Evolutionary conservation across 2,797 vertebrate species (phyloP).

Genomic region (Apogon hyalosoma): DNA sequence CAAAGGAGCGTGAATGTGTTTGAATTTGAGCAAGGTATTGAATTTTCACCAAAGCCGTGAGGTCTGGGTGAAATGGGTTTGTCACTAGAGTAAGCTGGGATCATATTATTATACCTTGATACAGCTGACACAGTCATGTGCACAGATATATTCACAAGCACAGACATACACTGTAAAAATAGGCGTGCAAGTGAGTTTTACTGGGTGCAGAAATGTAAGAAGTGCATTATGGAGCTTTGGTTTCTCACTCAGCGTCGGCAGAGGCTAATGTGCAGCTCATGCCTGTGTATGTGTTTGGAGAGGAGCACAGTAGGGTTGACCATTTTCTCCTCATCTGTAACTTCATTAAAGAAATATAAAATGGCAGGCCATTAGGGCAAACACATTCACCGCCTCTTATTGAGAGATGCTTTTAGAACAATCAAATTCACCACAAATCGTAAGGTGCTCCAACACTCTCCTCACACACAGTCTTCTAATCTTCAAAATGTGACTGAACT

Average conservation of each 20-base stretch:
- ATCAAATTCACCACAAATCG: slow-evolving; percentile 81
- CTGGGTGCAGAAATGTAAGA: slow-evolving; percentile 22
- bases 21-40: slow-evolving; percentile 61
- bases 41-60: slow-evolving; percentile 46
- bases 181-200: slow-evolving; percentile 12
- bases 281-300: slow-evolving; percentile 16
- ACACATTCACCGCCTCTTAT: slow-evolving; percentile 78
- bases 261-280: slow-evolving; percentile 15
- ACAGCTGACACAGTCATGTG: slow-evolving; percentile 29
- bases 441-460: slow-evolving; percentile 53
- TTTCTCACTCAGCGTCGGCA: slow-evolving; percentile 48
- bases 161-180: slow-evolving; percentile 17
- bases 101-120: slow-evolving; percentile 53
- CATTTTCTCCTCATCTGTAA: slow-evolving; percentile 77
- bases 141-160: slow-evolving; percentile 23
- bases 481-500: slow-evolving; percentile 59
- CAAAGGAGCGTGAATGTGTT: slow-evolving; percentile 40
- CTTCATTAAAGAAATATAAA: slow-evolving; percentile 86
- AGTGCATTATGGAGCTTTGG: slow-evolving; percentile 49
- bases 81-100: slow-evolving; percentile 57
- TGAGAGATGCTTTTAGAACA: slow-evolving; percentile 84
- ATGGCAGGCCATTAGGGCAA: slow-evolving; percentile 83
- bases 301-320: slow-evolving; percentile 52
- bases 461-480: slow-evolving; percentile 33
- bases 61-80: slow-evolving; percentile 53